phyloP scores from a whole-genome alignment of 2,888 invertebrate genomes.

The Lacanobia oleracea region DNA sequence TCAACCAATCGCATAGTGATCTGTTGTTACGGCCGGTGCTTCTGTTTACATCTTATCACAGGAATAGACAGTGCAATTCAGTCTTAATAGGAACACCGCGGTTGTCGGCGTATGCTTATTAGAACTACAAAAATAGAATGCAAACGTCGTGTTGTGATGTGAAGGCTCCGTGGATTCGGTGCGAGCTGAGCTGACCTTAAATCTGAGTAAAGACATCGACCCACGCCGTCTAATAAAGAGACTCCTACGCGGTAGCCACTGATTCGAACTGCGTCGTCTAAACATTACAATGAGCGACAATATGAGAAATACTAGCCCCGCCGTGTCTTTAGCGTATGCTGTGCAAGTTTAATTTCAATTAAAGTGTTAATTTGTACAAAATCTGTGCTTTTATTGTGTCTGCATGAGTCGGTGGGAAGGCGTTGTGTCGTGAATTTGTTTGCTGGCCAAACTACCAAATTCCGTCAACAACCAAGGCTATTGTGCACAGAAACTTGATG shows the following conservation, averaged over 20 bases:
- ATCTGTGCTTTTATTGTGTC: slow-evolving; percentile 33
- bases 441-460: slow-evolving; percentile 66
- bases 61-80: slow-evolving; percentile 70
- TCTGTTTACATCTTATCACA: slow-evolving; percentile 82
- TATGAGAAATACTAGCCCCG: slow-evolving; percentile 70
- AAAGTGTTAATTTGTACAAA: slow-evolving; percentile 61
- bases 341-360: slow-evolving; percentile 63
- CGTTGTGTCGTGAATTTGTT: slow-evolving; percentile 32
- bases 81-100: slow-evolving; percentile 64
- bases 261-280: slow-evolving; percentile 76
- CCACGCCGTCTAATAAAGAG: slow-evolving; percentile 85
- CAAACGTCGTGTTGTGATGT: slow-evolving; percentile 67
- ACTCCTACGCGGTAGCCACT: slow-evolving; percentile 84
- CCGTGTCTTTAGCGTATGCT: slow-evolving; percentile 56
- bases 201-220: slow-evolving; percentile 82
- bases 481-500: slow-evolving; percentile 63
- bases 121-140: slow-evolving; percentile 75
- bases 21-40: slow-evolving; percentile 82
- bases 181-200: slow-evolving; percentile 83
- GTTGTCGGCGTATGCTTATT: slow-evolving; percentile 72
- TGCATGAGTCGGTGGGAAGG: slow-evolving; percentile 40
- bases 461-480: slow-evolving; percentile 77
- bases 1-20: slow-evolving; percentile 74
- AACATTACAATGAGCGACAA: slow-evolving; percentile 78
- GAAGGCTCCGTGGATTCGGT: slow-evolving; percentile 73